These are phyloP conservation scores for Trachelus troglodyta DNA, from an alignment of 2,888 invertebrate genomes.

Conservation along the genomic window DNA sequence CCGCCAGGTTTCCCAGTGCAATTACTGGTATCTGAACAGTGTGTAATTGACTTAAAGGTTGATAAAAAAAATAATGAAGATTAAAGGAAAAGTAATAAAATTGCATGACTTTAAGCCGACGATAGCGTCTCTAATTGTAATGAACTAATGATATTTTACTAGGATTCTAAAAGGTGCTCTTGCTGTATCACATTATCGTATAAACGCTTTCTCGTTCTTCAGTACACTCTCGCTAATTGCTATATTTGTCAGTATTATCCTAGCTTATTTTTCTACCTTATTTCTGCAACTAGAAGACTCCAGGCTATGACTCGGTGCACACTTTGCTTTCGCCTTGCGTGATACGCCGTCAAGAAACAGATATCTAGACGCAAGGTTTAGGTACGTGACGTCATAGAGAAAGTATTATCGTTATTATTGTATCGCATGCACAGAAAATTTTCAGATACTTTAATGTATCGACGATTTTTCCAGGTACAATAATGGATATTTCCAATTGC, in stretches of 20 bases:
- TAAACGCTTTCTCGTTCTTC: neutral
- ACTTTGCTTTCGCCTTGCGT: neutral
- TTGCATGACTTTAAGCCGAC: neutral
- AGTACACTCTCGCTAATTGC: neutral
- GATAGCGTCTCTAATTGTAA: neutral
- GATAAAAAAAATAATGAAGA: neutral
- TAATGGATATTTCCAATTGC: neutral
- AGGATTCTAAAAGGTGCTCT: neutral
- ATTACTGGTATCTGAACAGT: neutral
- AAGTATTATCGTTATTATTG: neutral
- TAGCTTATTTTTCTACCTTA: neutral
- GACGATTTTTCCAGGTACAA: neutral
- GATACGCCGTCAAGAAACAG: neutral
- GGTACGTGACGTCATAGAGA: neutral
- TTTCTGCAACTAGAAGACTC: neutral
- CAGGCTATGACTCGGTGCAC: neutral
- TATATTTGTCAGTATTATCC: neutral
- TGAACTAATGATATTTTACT: neutral
- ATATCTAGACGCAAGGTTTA: neutral
- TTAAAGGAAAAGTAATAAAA: neutral
- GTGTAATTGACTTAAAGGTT: neutral
- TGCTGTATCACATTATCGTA: neutral
- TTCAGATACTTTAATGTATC: neutral
- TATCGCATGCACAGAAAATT: neutral
- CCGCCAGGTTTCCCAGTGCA: neutral